Evolutionary conservation across 1,140 invertebrate genomes (phyloP).

Genomic region (Nixonia krombeini): DNA sequence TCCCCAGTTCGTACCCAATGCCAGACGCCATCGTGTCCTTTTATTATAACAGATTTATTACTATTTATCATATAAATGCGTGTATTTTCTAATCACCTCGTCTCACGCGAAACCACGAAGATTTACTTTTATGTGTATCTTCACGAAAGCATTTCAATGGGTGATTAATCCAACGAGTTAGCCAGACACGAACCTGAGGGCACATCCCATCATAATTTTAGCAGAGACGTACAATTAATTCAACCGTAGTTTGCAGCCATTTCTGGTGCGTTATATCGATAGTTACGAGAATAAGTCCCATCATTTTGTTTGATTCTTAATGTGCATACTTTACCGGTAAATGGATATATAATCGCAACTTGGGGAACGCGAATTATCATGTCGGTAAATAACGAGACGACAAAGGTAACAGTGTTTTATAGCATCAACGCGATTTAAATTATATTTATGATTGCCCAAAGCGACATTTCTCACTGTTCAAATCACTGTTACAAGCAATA

Average conservation of each 20-base stretch:
- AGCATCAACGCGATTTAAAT: too few relatives aligned
- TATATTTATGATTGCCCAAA: too few relatives aligned
- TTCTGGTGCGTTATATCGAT: not conserved
- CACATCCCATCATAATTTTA: constrained; percentile 9
- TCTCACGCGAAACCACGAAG: constrained; percentile 5
- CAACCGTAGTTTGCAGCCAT: not conserved
- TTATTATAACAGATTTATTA: not conserved
- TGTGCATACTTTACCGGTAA: too few relatives aligned
- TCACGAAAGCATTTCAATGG: constrained; percentile 12
- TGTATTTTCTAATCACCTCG: constrained; percentile 7
- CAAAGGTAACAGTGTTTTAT: too few relatives aligned
- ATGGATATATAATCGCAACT: too few relatives aligned
- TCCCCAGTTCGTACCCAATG: too few relatives aligned
- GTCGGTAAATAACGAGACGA: too few relatives aligned
- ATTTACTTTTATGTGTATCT: constrained; percentile 12
- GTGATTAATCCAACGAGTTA: constrained; percentile 7
- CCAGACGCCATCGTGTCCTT: not conserved
- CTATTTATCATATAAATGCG: not conserved
- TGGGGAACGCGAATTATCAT: too few relatives aligned
- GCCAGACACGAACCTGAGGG: constrained; percentile 12
- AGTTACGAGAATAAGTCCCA: not conserved
- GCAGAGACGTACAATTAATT: constrained; percentile 13
- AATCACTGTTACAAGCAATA: too few relatives aligned
- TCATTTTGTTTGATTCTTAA: too few relatives aligned
- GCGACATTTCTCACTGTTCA: too few relatives aligned